Percentiles rank a stretch among this genome's conserved stretches.
phyloP scores from a whole-genome alignment of 1,140 invertebrate genomes.

The Steinernema khuongi region DNA sequence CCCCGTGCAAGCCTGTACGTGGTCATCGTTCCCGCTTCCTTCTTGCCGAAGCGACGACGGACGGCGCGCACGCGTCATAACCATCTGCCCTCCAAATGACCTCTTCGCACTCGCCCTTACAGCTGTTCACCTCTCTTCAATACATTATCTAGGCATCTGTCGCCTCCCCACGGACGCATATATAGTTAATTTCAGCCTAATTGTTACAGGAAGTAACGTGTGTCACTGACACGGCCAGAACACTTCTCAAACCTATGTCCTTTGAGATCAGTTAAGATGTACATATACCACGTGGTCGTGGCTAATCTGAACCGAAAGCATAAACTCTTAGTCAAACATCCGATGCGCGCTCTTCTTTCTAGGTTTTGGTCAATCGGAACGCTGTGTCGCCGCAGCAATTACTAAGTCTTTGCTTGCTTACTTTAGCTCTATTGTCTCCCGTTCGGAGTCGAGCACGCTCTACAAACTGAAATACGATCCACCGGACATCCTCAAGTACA shows the following conservation, averaged over 20 bases:
- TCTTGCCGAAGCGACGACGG: neutral
- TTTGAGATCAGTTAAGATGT: neutral
- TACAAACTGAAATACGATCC: neutral
- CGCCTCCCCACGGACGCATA: conserved; percentile 9
- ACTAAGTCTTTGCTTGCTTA: too few species aligned
- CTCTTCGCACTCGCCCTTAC: conserved; percentile 8
- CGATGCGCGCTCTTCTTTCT: neutral
- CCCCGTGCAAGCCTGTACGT: neutral
- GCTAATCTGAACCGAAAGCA: neutral
- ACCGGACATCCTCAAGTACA: neutral
- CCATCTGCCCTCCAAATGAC: conserved; percentile 10
- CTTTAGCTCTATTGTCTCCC: too few species aligned
- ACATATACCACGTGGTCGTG: neutral
- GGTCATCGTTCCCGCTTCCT: neutral
- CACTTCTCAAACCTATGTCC: too few species aligned
- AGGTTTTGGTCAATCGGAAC: too few species aligned
- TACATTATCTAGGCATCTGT: conserved; percentile 9
- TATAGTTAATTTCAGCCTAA: conserved; percentile 13
- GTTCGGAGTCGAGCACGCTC: neutral
- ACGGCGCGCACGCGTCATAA: conserved; percentile 8
- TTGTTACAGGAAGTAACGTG: conserved; percentile 7
- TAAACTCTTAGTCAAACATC: neutral
- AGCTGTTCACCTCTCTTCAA: conserved; percentile 15
- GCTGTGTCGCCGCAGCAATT: too few species aligned
- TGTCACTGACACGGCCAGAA: too few species aligned